Conservation (phyloP, 2,797 vertebrate species). For the Furcifer pardalis region DNA sequence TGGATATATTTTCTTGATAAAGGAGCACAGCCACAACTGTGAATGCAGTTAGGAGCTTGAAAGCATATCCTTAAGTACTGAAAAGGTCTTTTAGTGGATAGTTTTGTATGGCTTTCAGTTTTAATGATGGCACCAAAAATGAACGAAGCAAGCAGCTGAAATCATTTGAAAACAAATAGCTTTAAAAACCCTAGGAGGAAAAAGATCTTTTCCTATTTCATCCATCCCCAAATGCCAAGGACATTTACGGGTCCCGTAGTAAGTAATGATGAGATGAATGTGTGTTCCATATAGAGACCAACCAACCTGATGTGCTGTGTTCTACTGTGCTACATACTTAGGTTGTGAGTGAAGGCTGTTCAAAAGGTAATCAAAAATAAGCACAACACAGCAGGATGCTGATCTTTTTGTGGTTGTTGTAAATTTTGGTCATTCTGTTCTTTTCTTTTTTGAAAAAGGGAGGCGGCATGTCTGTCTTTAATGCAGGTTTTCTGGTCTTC, state of each 20-base stretch:
- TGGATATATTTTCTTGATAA: constrained; percentile 67
- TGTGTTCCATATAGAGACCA: constrained; percentile 57
- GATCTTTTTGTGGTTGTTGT: constrained; percentile 31
- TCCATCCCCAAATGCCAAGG: constrained; percentile 60
- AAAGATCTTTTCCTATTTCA: constrained; percentile 41
- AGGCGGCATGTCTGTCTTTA: neutral
- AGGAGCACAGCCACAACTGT: constrained; percentile 60
- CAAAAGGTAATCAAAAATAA: constrained; percentile 66
- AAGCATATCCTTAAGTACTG: constrained; percentile 74
- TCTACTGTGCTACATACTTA: constrained; percentile 45
- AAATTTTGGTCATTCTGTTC: constrained; percentile 37
- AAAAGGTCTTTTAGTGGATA: constrained; percentile 71
- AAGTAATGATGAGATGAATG: constrained; percentile 56
- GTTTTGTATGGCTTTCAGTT: constrained; percentile 72
- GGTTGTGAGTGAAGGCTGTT: constrained; percentile 49
- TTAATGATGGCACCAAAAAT: constrained; percentile 71
- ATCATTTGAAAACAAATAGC: constrained; percentile 53
- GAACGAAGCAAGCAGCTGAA: constrained; percentile 68
- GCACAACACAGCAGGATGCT: constrained; percentile 41
- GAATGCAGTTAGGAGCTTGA: constrained; percentile 69
- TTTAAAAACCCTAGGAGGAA: neutral
- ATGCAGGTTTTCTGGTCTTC: neutral
- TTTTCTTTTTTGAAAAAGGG: neutral
- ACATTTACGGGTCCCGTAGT: constrained; percentile 60
- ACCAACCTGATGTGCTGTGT: constrained; percentile 56